Evolutionary conservation across 2,888 invertebrate genomes (phyloP).

Genomic region (Eupithecia subumbrata): DNA sequence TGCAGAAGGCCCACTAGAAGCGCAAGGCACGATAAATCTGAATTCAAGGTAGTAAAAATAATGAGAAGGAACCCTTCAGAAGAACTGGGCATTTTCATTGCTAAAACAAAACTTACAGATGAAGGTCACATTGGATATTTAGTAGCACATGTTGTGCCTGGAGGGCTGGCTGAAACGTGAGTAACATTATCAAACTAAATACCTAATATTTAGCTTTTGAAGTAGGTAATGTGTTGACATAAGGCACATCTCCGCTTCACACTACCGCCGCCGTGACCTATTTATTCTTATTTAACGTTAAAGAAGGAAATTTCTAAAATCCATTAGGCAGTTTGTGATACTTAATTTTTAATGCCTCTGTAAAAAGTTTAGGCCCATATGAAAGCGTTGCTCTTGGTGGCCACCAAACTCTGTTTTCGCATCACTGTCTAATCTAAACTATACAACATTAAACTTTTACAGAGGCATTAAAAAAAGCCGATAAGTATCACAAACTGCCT

Average conservation of each 20-base stretch:
- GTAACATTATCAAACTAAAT: conserved; percentile 45
- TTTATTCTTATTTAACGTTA: no score
- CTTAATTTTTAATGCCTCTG: no score
- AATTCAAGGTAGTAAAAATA: conserved; percentile 83
- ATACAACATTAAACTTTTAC: neutral
- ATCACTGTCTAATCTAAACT: neutral
- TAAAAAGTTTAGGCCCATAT: neutral
- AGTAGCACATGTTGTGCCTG: conserved; percentile 88
- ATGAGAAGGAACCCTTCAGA: conserved; percentile 83
- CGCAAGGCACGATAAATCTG: conserved; percentile 65
- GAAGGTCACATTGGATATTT: conserved; percentile 86
- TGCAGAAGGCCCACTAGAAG: conserved; percentile 69
- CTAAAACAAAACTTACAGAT: conserved; percentile 85
- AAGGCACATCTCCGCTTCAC: no score
- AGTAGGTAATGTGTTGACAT: no score
- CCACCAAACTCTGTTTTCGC: neutral
- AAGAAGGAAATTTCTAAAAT: no score
- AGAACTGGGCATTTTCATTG: conserved; percentile 89
- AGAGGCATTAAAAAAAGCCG: neutral
- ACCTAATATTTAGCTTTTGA: neutral
- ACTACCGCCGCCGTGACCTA: no score
- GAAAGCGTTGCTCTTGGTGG: neutral
- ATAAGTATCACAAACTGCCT: neutral
- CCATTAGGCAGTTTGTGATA: no score
- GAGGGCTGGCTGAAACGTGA: conserved; percentile 88